Percentiles rank a stretch among this genome's conserved stretches.
Evolutionary conservation across 2,888 invertebrate genomes (phyloP).

Genomic region (Drosophila monieri): DNA sequence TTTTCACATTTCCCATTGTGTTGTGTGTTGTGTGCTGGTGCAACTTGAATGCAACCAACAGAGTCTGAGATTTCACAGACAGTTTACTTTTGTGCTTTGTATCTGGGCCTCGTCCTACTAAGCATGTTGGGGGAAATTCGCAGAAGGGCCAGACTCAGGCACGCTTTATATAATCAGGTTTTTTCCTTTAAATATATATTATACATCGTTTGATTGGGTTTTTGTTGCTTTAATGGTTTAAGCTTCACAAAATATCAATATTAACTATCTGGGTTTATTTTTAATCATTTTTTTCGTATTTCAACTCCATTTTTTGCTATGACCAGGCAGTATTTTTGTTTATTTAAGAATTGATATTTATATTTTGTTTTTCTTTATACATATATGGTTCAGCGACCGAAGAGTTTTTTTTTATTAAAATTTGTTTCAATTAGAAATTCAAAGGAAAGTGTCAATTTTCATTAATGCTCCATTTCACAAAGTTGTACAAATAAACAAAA

Average conservation of each 20-base stretch:
- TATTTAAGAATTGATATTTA: neutral
- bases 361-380: neutral
- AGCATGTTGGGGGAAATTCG: neutral
- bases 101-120: conserved; percentile 20
- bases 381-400: too few relatives aligned
- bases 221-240: neutral
- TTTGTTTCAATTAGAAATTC: too few relatives aligned
- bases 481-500: too few relatives aligned
- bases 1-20: conserved; percentile 50
- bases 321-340: too few relatives aligned
- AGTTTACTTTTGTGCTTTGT: conserved; percentile 59
- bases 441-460: too few relatives aligned
- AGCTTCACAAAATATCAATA: conserved; percentile 1
- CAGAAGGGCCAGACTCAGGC: conserved; percentile 4
- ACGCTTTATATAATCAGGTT: conserved; percentile 63
- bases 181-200: conserved; percentile 74
- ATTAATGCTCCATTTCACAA: too few relatives aligned
- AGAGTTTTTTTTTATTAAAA: too few relatives aligned
- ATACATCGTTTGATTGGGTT: conserved; percentile 70
- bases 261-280: neutral
- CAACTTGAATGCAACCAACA: conserved; percentile 51
- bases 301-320: too few relatives aligned
- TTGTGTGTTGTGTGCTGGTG: conserved; percentile 32
- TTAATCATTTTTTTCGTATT: too few relatives aligned
- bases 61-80: conserved; percentile 61